Percentiles rank a stretch among this genome's conserved stretches.
These are phyloP conservation scores for Belonocnema kinseyi DNA, from an alignment of 1,140 invertebrate species.

Conservation along the genomic window DNA sequence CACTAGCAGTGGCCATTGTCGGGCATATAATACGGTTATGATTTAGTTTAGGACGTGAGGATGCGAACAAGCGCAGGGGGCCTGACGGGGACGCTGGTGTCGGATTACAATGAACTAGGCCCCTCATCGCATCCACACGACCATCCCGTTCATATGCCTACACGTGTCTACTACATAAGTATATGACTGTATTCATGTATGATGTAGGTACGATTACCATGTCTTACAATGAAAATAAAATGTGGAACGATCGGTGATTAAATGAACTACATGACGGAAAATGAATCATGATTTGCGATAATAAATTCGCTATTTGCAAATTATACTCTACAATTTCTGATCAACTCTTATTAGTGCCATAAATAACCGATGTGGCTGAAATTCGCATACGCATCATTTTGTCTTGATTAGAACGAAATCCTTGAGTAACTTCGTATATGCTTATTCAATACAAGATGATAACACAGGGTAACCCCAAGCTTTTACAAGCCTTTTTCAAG, in stretches of 20 bases:
- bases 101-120: slow-evolving; percentile 60
- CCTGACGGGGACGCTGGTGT: slow-evolving; percentile 64
- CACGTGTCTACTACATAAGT: slow-evolving; percentile 4
- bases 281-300: background rate
- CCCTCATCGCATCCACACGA: slow-evolving; percentile 49
- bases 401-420: too few species aligned
- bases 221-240: slow-evolving; percentile 19
- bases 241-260: slow-evolving; percentile 12
- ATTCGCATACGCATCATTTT: too few species aligned
- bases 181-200: background rate
- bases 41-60: slow-evolving; percentile 71
- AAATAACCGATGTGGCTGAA: too few species aligned
- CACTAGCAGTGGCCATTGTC: slow-evolving; percentile 67
- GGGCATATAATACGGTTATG: slow-evolving; percentile 70
- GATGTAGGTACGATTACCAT: background rate
- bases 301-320: too few species aligned
- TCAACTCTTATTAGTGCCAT: too few species aligned
- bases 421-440: too few species aligned
- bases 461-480: too few species aligned
- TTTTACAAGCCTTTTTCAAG: too few species aligned
- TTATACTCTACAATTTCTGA: too few species aligned
- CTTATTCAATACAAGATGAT: too few species aligned
- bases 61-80: slow-evolving; percentile 61
- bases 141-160: slow-evolving; percentile 11
- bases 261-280: background rate